These are phyloP conservation scores for Lophius americanus DNA, from an alignment of 2,797 vertebrate genomes.

Conservation along the genomic window DNA sequence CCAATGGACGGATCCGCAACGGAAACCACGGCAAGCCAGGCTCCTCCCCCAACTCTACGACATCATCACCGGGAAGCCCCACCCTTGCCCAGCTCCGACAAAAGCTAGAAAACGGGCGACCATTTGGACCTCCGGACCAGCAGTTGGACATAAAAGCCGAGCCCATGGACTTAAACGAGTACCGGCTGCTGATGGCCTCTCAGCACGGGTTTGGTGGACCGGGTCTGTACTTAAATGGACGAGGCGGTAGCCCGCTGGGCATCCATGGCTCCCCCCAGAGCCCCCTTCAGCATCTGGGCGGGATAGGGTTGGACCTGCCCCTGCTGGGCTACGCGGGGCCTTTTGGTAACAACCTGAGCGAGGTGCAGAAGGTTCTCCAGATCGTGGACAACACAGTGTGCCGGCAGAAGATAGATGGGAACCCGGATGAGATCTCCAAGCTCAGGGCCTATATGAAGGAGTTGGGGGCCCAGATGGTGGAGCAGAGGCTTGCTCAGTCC, in stretches of 20 bases:
- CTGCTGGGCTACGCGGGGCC: slow-evolving; percentile 84
- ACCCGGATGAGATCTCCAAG: slow-evolving; percentile 91
- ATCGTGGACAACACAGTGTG: slow-evolving; percentile 96
- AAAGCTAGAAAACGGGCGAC: slow-evolving; percentile 94
- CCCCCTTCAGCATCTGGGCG: slow-evolving; percentile 90
- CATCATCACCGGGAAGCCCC: slow-evolving; percentile 94
- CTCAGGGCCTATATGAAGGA: slow-evolving; percentile 96
- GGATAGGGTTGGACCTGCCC: slow-evolving; percentile 87
- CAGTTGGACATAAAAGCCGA: slow-evolving; percentile 93
- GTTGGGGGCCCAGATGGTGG: slow-evolving; percentile 90
- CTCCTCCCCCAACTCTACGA: slow-evolving; percentile 93
- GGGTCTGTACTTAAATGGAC: slow-evolving; percentile 89
- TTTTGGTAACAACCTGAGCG: slow-evolving; percentile 89
- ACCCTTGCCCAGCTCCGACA: slow-evolving; percentile 92
- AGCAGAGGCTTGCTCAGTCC: slow-evolving; percentile 87
- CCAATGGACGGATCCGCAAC: slow-evolving; percentile 90
- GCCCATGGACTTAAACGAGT: slow-evolving; percentile 94
- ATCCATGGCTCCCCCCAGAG: slow-evolving; percentile 89
- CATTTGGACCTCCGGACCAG: slow-evolving; percentile 85
- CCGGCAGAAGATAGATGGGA: slow-evolving; percentile 93
- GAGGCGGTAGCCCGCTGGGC: slow-evolving; percentile 87
- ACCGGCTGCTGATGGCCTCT: slow-evolving; percentile 88
- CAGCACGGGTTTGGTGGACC: slow-evolving; percentile 88
- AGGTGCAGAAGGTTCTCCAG: slow-evolving; percentile 96
- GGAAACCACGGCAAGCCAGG: slow-evolving; percentile 87